Evolutionary conservation across 1,140 invertebrate genomes (phyloP).

Genomic region (Protaetia brevitarsis): DNA sequence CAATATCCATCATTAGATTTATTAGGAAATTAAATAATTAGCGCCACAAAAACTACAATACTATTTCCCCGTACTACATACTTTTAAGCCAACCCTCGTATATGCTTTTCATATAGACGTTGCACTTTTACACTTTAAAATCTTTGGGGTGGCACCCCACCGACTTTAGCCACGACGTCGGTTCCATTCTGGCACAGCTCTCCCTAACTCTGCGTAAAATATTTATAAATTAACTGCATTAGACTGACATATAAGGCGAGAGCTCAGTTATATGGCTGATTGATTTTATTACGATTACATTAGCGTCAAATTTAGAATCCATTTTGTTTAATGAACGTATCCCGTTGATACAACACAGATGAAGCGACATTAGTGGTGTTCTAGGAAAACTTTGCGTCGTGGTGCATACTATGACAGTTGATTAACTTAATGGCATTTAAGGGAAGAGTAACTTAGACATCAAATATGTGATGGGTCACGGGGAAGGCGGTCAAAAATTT

Average conservation of each 20-base stretch:
- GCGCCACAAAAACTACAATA: too few relatives aligned
- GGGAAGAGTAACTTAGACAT: too few relatives aligned
- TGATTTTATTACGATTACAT: slow-evolving; percentile 34
- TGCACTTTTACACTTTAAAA: neutral
- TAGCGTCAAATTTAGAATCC: slow-evolving; percentile 17
- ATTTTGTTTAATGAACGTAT: slow-evolving; percentile 21
- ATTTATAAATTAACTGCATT: slow-evolving; percentile 44
- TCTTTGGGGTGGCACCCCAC: slow-evolving; percentile 28
- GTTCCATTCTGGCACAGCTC: neutral
- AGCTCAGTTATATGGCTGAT: slow-evolving; percentile 37
- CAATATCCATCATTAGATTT: too few relatives aligned
- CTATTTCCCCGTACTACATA: too few relatives aligned
- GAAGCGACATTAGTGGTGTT: neutral
- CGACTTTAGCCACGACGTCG: neutral
- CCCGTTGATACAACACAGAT: neutral
- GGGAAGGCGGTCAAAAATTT: too few relatives aligned
- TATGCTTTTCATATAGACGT: neutral
- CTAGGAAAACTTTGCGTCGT: neutral
- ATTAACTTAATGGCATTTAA: slow-evolving; percentile 6
- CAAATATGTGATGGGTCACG: too few relatives aligned
- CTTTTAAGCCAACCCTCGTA: too few relatives aligned
- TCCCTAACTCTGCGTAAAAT: slow-evolving; percentile 31
- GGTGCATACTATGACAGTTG: neutral
- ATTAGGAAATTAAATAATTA: too few relatives aligned
- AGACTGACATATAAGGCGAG: slow-evolving; percentile 24